These are phyloP conservation scores for Cryptotermes secundus DNA, from an alignment of 1,140 invertebrate species.

Conservation along the genomic window DNA sequence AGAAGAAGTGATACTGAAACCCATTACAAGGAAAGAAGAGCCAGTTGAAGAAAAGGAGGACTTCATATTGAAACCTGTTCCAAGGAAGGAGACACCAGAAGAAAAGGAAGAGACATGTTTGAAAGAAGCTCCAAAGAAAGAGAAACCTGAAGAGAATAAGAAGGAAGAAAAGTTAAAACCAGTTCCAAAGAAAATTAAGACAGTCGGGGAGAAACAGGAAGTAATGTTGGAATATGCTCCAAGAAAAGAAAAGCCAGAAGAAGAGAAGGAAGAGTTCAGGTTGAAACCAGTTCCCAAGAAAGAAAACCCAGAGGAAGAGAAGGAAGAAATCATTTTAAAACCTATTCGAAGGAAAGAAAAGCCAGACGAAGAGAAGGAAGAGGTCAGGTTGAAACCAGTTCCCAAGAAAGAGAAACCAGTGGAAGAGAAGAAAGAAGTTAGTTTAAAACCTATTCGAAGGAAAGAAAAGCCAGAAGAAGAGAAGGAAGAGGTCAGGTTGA, in stretches of 20 bases:
- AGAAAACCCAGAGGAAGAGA: conserved; percentile 9
- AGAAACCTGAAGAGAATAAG: conserved; percentile 31
- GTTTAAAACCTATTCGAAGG: conserved; percentile 39
- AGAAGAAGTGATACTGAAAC: conserved; percentile 37
- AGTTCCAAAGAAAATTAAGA: conserved; percentile 44
- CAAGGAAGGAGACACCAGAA: conserved; percentile 30
- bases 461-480: conserved; percentile 41
- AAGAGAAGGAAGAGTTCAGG: too few species aligned
- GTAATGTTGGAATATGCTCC: conserved; percentile 33
- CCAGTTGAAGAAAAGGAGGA: conserved; percentile 37
- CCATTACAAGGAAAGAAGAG: conserved; percentile 37
- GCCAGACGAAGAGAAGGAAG: conserved; percentile 42
- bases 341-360: conserved; percentile 37
- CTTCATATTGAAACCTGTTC: conserved; percentile 36
- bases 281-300: conserved; percentile 41
- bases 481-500: conserved; percentile 37
- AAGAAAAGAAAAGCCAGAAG: conserved; percentile 35
- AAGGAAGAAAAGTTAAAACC: conserved; percentile 39
- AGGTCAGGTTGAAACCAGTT: conserved; percentile 37
- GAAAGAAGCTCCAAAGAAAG: conserved; percentile 40
- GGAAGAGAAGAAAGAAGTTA: not conserved
- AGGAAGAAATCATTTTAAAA: conserved; percentile 37
- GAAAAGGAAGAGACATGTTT: conserved; percentile 39
- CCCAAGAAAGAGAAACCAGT: conserved; percentile 47
- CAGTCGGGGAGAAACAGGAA: conserved; percentile 41